phyloP scores from a whole-genome alignment of 2,888 invertebrate genomes.

The Neoitamus cyanurus region DNA sequence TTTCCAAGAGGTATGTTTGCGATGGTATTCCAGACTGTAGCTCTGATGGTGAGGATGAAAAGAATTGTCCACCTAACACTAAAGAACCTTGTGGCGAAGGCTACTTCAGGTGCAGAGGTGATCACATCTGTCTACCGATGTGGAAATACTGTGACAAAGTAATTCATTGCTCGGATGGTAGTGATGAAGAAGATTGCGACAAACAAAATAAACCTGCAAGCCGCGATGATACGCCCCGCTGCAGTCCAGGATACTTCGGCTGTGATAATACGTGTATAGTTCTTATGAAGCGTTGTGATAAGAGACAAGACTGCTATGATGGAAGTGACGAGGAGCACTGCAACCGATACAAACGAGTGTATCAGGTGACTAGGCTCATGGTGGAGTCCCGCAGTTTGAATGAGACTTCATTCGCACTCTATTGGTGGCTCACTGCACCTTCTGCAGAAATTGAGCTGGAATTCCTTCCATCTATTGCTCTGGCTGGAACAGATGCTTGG shows the following conservation, averaged over 20 bases:
- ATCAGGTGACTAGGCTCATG: slow-evolving; percentile 73
- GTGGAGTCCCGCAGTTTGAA: slow-evolving; percentile 74
- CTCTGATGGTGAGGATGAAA: slow-evolving; percentile 73
- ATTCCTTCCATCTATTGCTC: slow-evolving; percentile 76
- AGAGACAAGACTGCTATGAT: slow-evolving; percentile 77
- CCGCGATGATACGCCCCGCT: slow-evolving; percentile 37
- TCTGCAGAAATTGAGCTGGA: slow-evolving; percentile 66
- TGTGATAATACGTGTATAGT: slow-evolving; percentile 75
- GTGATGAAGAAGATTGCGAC: slow-evolving; percentile 68
- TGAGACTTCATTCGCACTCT: slow-evolving; percentile 73
- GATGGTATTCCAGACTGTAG: slow-evolving; percentile 71
- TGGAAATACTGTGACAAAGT: slow-evolving; percentile 68
- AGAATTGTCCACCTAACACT: slow-evolving; percentile 63
- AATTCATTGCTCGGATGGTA: slow-evolving; percentile 69
- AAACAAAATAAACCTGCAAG: slow-evolving; percentile 37
- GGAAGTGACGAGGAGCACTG: slow-evolving; percentile 80
- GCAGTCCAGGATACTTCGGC: slow-evolving; percentile 67
- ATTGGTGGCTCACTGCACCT: slow-evolving; percentile 70
- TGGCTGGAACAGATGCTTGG: slow-evolving; percentile 69
- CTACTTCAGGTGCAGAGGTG: slow-evolving; percentile 71
- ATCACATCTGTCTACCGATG: slow-evolving; percentile 72
- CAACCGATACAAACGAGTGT: slow-evolving; percentile 63
- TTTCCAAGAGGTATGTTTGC: slow-evolving; percentile 69
- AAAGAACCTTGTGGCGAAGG: slow-evolving; percentile 63
- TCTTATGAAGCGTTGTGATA: slow-evolving; percentile 74